phyloP scores from a whole-genome alignment of 2,797 vertebrate genomes.

The Galagoides demidoff region DNA sequence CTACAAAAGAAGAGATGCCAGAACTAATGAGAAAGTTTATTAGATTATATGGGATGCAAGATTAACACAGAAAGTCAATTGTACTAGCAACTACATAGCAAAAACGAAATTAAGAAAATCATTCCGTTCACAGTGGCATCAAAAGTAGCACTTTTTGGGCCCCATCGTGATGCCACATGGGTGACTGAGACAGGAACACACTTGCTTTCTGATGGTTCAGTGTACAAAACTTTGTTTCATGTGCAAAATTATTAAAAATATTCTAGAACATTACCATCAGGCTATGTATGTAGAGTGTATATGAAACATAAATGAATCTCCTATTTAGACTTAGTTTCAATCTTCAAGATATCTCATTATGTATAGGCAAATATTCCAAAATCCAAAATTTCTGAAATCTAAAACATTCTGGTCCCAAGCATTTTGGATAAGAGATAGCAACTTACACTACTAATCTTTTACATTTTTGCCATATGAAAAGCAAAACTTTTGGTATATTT shows the following conservation, averaged over 20 bases:
- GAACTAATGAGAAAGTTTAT: too few relatives aligned
- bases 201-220: neutral
- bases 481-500: slow-evolving; percentile 4
- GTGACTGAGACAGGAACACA: neutral
- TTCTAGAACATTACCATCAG: neutral
- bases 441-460: neutral
- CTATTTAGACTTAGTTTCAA: neutral
- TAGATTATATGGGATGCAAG: too few relatives aligned
- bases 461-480: slow-evolving; percentile 15
- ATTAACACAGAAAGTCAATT: too few relatives aligned
- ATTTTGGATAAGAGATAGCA: neutral
- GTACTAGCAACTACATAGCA: too few relatives aligned
- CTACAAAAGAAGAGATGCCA: too few relatives aligned
- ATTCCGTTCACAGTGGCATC: neutral
- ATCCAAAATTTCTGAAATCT: neutral
- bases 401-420: neutral
- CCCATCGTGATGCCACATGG: too few relatives aligned
- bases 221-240: neutral
- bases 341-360: neutral
- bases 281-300: neutral
- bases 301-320: neutral
- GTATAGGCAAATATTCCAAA: neutral
- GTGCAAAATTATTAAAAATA: neutral
- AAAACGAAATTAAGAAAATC: too few relatives aligned
- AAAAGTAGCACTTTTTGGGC: neutral